Evolutionary conservation across 2,797 vertebrate genomes (phyloP).

Genomic region (Parauchenoglanis ngamensis): DNA sequence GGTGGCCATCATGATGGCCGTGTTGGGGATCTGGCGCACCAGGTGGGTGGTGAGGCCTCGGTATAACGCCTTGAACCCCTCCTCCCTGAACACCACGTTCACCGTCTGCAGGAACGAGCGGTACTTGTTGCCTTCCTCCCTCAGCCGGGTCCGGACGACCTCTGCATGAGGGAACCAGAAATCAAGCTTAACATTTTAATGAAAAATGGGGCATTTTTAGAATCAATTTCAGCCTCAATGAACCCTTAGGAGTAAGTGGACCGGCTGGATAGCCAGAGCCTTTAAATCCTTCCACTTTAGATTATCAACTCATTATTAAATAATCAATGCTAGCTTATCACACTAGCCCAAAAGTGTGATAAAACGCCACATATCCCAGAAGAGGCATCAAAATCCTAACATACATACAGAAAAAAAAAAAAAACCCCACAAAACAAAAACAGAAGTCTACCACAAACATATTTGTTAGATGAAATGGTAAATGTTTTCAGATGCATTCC

Average conservation of each 20-base stretch:
- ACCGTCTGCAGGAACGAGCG: constrained; percentile 94
- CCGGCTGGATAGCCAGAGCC: neutral
- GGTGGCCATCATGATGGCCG: constrained; percentile 97
- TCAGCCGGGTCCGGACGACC: constrained; percentile 94
- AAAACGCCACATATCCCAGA: no score
- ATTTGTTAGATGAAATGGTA: neutral
- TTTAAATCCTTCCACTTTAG: neutral
- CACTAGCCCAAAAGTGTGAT: neutral
- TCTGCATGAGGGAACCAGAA: constrained; percentile 72
- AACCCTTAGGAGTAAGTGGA: neutral
- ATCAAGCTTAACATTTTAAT: neutral
- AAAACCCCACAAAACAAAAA: no score
- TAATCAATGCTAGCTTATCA: neutral
- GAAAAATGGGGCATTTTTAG: neutral
- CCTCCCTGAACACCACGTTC: constrained; percentile 85
- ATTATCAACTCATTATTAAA: neutral
- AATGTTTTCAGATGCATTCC: neutral
- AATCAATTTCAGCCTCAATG: neutral
- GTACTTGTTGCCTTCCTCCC: constrained; percentile 97
- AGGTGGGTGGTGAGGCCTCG: constrained; percentile 94
- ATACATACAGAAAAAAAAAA: neutral
- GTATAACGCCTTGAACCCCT: constrained; percentile 92
- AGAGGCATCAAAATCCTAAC: neutral
- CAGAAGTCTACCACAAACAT: neutral
- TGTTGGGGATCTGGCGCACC: constrained; percentile 96